phyloP scores from a whole-genome alignment of 2,888 invertebrate genomes.

The Pollenia labialis region DNA sequence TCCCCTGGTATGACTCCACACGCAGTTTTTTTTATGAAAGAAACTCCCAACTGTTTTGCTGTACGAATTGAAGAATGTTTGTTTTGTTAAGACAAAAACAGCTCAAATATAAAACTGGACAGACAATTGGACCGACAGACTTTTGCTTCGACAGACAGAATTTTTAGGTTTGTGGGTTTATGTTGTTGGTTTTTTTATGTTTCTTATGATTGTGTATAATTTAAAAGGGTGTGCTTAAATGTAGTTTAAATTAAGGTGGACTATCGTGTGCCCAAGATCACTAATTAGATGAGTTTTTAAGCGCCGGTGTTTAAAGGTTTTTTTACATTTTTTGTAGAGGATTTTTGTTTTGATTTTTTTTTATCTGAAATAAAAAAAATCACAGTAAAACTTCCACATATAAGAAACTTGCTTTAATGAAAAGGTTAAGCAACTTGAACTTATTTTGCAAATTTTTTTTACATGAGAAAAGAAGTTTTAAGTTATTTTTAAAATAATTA shows the following conservation, averaged over 20 bases:
- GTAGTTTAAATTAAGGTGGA: constrained; percentile 74
- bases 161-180: not conserved
- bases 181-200: not conserved
- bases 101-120: not conserved
- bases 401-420: not conserved
- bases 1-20: constrained; percentile 63
- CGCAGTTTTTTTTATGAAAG: constrained; percentile 54
- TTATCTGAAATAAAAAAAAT: not conserved
- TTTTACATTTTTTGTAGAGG: not conserved
- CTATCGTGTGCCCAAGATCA: constrained; percentile 74
- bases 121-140: not conserved
- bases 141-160: constrained; percentile 16
- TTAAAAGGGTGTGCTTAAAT: constrained; percentile 73
- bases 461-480: too few species aligned
- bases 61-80: constrained; percentile 43
- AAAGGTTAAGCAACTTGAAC: too few species aligned
- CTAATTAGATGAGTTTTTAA: constrained; percentile 74
- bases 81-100: constrained; percentile 39
- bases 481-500: too few species aligned
- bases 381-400: not conserved
- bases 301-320: constrained; percentile 70
- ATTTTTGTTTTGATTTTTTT: constrained; percentile 8
- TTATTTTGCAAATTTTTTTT: too few species aligned
- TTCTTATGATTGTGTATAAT: constrained; percentile 59
- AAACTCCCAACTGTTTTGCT: constrained; percentile 71